phyloP scores from a whole-genome alignment of 92 coral and sea anemone species.

The Epizoanthus rinbou region DNA sequence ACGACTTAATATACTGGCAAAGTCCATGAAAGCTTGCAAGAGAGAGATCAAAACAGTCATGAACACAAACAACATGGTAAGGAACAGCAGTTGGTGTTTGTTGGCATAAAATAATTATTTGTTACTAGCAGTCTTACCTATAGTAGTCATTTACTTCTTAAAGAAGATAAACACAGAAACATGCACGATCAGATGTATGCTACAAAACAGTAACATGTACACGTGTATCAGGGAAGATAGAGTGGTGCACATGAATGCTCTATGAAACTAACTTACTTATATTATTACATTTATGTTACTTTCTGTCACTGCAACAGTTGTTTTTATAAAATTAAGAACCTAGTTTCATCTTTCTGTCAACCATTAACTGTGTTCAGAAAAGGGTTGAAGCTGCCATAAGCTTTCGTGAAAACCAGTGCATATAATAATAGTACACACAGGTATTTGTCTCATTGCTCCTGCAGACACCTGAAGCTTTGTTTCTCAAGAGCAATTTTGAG shows the following conservation, averaged over 20 bases:
- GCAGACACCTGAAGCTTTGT: conserved; percentile 86
- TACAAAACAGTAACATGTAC: too few relatives aligned
- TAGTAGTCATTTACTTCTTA: background rate
- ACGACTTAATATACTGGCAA: conserved; percentile 78
- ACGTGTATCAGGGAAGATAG: too few relatives aligned
- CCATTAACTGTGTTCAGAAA: background rate
- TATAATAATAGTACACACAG: background rate
- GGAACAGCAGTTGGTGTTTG: background rate
- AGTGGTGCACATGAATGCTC: too few relatives aligned
- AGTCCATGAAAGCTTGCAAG: conserved; percentile 95
- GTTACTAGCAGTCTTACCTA: background rate
- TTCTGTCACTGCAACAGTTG: too few relatives aligned
- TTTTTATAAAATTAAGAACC: background rate
- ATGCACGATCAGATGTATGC: background rate
- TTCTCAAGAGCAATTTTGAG: conserved; percentile 97
- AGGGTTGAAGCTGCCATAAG: background rate
- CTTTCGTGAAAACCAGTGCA: background rate
- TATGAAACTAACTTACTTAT: too few relatives aligned
- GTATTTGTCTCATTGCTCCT: conserved; percentile 5
- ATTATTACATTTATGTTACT: too few relatives aligned
- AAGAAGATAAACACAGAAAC: too few relatives aligned
- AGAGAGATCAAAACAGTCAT: conserved; percentile 91
- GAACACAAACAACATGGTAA: conserved; percentile 81
- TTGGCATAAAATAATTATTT: background rate
- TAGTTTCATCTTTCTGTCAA: background rate